Evolutionary conservation across 2,888 invertebrate species (phyloP), one percentile per base, ranked within the genome.

Genomic region (Erynnis tages): DNA sequence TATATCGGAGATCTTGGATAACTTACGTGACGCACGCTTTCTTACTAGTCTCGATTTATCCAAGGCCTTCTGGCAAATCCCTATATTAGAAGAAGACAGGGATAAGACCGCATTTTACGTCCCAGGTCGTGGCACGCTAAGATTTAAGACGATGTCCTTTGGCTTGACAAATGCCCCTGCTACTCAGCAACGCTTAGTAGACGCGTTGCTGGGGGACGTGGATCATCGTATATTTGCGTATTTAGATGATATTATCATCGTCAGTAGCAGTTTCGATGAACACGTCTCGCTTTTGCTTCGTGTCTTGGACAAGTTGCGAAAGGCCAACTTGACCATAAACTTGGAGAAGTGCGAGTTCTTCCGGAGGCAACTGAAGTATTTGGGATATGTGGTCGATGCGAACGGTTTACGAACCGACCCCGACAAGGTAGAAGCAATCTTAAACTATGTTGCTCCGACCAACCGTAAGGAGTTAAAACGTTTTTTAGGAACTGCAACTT

Each of bases 321-420:
- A 3, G 2, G 62, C 62, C 4, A 63, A 63, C 27, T 21, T 64
- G 1, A 59, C 63, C 4, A 41, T 60, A 4, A 62, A 63, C 19
- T 27, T 59, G 0, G 32, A 50, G 8, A 63, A 65, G 27, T 47
- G 53, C 25, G n/a, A 56, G 3, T 61, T 63, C 37, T 63, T 59
- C 11, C 16, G 62, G 1, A 38, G 27, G 4, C 1, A 53, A 13
- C 34, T 65, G 0, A 49, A 50, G 10, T 62, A 64, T 37, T 53
- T 61, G 7, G 35, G 58, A 4, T 63, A 60, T 25, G 11, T 62
- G 6, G 67, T 82, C 0, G 64, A 69, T 48, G 13, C 25, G 0
- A 13, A 56, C 0, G 64, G 67, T 0, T 32, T 67, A 0, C 57
- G 53, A 2, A 55, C 63, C 0, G 63, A 67, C 13, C 65, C 65